phyloP scores from a whole-genome alignment of 2,113 vertebrate species.

The Tragulus kanchil region DNA sequence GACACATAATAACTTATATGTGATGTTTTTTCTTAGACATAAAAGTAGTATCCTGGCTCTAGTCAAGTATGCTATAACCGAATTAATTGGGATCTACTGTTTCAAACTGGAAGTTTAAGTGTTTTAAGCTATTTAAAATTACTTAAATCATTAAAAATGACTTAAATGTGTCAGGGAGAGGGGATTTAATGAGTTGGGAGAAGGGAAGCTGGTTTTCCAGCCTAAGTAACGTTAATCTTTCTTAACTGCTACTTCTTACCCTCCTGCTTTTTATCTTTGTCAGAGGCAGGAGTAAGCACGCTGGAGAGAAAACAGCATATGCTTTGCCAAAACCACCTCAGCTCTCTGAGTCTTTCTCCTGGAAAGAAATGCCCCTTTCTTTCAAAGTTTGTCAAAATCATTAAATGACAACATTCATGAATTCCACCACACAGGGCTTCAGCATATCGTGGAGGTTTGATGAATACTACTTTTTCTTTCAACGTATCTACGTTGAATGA shows the following conservation, averaged over 20 bases:
- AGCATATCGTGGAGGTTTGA: neutral
- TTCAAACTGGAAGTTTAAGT: slow-evolving; percentile 24
- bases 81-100: neutral
- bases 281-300: neutral
- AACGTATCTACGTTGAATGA: neutral
- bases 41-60: neutral
- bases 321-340: neutral
- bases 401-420: neutral
- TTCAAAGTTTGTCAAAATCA: neutral
- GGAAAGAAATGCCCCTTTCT: neutral
- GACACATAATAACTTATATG: neutral
- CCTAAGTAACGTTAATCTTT: neutral
- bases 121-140: slow-evolving; percentile 9
- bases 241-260: neutral
- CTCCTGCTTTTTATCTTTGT: neutral
- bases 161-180: neutral
- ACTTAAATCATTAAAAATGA: slow-evolving; percentile 9
- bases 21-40: neutral
- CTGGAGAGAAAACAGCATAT: neutral
- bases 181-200: neutral
- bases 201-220: neutral
- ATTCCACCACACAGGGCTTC: neutral
- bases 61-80: neutral
- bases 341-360: neutral
- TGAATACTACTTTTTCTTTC: neutral